A percentile compares a stretch with the other conserved stretches of the same genome.
phyloP scores from a whole-genome alignment of 2,888 invertebrate genomes.

The Smittia aterrima region DNA sequence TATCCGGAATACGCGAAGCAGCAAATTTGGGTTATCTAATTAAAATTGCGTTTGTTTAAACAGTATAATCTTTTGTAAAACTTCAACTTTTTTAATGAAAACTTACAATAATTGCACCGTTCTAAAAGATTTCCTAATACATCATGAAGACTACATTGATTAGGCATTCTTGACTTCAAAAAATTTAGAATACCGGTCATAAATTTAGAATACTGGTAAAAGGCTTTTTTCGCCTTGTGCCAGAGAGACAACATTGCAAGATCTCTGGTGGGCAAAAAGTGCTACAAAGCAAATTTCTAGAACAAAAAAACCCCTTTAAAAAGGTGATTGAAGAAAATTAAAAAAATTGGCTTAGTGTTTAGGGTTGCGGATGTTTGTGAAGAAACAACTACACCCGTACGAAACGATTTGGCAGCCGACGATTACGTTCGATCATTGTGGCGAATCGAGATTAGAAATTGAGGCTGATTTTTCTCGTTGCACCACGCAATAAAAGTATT shows the following conservation, averaged over 20 bases:
- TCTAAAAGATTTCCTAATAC: no score
- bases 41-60: slow-evolving; percentile 7
- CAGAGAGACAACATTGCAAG: no score
- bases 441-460: slow-evolving; percentile 38
- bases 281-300: not conserved
- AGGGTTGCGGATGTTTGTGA: not conserved
- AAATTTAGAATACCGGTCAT: not conserved
- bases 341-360: slow-evolving; percentile 7
- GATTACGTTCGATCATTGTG: slow-evolving; percentile 9
- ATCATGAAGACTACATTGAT: not conserved
- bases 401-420: not conserved
- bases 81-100: not conserved
- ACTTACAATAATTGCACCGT: not conserved
- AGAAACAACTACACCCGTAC: not conserved
- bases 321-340: not conserved
- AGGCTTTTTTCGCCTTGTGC: no score
- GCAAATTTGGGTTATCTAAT: no score
- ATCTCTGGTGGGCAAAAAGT: not conserved
- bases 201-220: not conserved
- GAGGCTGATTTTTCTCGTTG: slow-evolving; percentile 4
- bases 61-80: not conserved
- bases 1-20: not conserved
- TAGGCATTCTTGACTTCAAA: not conserved
- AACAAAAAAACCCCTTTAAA: not conserved
- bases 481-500: not conserved